Percentiles rank a stretch among this genome's conserved stretches.
Conservation (phyloP, 2,888 invertebrate genomes). For the Nowickia ferox region DNA sequence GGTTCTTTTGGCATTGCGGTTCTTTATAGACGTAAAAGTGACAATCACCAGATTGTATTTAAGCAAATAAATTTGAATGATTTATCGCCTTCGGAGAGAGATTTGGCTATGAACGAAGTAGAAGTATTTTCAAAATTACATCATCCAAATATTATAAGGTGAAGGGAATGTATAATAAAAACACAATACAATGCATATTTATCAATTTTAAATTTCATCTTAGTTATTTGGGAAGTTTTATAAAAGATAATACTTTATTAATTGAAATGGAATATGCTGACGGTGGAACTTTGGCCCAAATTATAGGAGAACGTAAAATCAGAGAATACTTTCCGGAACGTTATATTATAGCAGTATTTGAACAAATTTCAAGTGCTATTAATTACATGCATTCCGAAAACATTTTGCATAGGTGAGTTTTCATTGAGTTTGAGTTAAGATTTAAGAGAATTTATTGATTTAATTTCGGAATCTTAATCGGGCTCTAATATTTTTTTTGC, state of each 20-base stretch:
- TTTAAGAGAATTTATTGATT: too few relatives aligned
- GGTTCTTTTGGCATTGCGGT: conserved; percentile 89
- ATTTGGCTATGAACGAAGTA: conserved; percentile 88
- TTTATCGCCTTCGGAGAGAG: conserved; percentile 86
- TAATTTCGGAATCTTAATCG: too few relatives aligned
- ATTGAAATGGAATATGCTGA: conserved; percentile 93
- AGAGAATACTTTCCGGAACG: conserved; percentile 85
- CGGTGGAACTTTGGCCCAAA: conserved; percentile 88
- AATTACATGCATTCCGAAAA: conserved; percentile 89
- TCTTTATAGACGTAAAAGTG: conserved; percentile 86
- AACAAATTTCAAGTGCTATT: conserved; percentile 88
- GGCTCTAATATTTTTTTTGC: too few relatives aligned
- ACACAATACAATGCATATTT: background rate
- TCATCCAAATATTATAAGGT: conserved; percentile 89
- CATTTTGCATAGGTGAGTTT: conserved; percentile 84
- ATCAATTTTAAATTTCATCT: conserved; percentile 82
- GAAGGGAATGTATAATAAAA: background rate
- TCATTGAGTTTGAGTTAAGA: background rate
- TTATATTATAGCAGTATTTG: conserved; percentile 86
- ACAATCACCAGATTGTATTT: conserved; percentile 87
- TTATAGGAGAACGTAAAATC: conserved; percentile 84
- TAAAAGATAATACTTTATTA: conserved; percentile 87
- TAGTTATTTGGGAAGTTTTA: conserved; percentile 89
- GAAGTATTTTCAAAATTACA: conserved; percentile 88
- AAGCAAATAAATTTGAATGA: conserved; percentile 90